These are phyloP conservation scores for Ophiothrix spiculata DNA, from an alignment of 35 echinoderm and acorn worm genomes.

Conservation along the genomic window DNA sequence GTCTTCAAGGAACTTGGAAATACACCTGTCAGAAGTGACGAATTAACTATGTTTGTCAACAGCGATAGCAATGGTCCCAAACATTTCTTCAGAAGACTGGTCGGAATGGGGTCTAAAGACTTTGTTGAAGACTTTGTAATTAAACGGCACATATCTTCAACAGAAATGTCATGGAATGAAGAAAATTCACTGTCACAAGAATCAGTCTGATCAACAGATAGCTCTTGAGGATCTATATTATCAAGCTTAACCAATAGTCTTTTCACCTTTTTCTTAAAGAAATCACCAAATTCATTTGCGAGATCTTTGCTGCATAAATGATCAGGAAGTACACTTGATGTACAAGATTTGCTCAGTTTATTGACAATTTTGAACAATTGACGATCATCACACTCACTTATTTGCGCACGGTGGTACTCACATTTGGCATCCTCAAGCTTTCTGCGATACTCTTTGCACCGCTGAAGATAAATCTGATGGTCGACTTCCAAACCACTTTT, in stretches of 20 bases:
- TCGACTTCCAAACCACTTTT: slow-evolving; percentile 3
- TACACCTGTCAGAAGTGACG: slow-evolving; percentile 35
- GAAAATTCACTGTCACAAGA: neutral
- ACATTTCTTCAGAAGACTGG: slow-evolving; percentile 44
- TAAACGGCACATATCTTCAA: slow-evolving; percentile 12
- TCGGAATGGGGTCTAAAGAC: slow-evolving; percentile 30
- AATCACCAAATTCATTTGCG: slow-evolving; percentile 22
- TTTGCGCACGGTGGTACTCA: neutral
- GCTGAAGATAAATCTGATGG: slow-evolving; percentile 9
- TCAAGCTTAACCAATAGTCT: slow-evolving; percentile 1
- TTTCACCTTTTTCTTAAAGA: slow-evolving; percentile 20
- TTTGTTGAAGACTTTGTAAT: slow-evolving; percentile 39
- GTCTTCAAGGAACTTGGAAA: slow-evolving; percentile 4
- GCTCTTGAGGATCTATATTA: neutral
- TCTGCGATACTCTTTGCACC: slow-evolving; percentile 2
- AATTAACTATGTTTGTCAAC: slow-evolving; percentile 44
- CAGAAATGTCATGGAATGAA: slow-evolving; percentile 6
- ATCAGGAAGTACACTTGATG: neutral
- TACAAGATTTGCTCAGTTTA: slow-evolving; percentile 4
- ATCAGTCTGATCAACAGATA: neutral
- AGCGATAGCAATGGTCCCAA: slow-evolving; percentile 44
- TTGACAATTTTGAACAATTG: slow-evolving; percentile 22
- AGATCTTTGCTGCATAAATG: slow-evolving; percentile 11
- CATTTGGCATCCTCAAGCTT: slow-evolving; percentile 3
- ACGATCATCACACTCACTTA: neutral